Base-by-base conservation (phyloP, 2,797 vertebrate species). In the Enteromius radiatus region DNA sequence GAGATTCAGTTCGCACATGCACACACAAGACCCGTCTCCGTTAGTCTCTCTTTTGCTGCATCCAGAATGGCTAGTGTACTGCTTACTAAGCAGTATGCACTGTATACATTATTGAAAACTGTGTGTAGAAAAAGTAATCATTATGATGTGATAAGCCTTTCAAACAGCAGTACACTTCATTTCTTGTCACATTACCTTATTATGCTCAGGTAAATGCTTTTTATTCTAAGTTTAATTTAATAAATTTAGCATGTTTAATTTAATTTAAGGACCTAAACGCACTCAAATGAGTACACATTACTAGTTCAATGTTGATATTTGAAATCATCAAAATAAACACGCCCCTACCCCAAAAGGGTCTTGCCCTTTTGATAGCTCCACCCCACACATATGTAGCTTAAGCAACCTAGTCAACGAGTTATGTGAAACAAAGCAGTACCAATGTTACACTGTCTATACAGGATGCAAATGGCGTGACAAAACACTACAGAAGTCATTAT, bases 1-100 rank as follows among this genome's bases (percentile, higher is more conserved):
- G n/a, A 41, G n/a, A 52, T 52, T 81, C 59, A 2, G 14, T 63
- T 49, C 52, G 28, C 69, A 73, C 21, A 5, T n/a, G 59, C 80
- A 75, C 23, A 47, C 59, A 65, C 14, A 54, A 75, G 31, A 81
- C 41, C 59, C 2, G 1, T 49, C 80, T 77, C 8, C 43, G 15
- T 28, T 43, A 61, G 36, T 52, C 21, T 33, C 26, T 47, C 19
- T 47, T 12, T 70, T 41, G 17, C 41, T 45, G 26, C 5, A 38
- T 59, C 59, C 52, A 26, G 15, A 49, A 33, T 26, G 28, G 28
- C 15, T 28, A 23, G 28, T 5, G 2, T 33, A 49, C 15, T 36
- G 78, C 54, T 63, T 63, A 11, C 54, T 23, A 73, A 61, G 26
- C 68, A 56, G 64, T 19, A 28, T 31, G 41, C 28, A 28, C 33